Evolutionary conservation across 2,113 vertebrate species (phyloP).

Genomic region (Alethe castanea): DNA sequence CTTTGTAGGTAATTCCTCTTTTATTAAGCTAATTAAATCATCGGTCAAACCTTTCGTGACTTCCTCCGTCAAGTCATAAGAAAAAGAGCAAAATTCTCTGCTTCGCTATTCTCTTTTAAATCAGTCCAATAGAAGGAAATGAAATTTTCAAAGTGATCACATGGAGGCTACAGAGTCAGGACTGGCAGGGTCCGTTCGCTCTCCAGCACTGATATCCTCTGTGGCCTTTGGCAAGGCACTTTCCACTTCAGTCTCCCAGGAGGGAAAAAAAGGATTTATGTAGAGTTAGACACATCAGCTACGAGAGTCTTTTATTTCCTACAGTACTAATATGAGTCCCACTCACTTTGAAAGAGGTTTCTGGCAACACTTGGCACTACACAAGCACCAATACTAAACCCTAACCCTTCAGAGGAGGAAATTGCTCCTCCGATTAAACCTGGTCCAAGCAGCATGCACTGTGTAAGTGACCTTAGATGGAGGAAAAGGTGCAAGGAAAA

Average conservation of each 20-base stretch:
- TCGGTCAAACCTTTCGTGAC: background rate
- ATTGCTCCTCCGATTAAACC: background rate
- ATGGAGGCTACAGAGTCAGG: rapidly evolving
- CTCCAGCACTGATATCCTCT: background rate
- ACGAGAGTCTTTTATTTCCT: background rate
- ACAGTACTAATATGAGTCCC: background rate
- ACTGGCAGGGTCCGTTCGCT: rapidly evolving
- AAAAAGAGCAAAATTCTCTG: background rate
- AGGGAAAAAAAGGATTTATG: background rate
- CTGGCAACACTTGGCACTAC: background rate
- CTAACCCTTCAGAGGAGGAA: background rate
- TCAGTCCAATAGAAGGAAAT: constrained; percentile 6
- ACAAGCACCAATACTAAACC: background rate
- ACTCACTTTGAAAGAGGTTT: background rate
- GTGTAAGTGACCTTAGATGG: background rate
- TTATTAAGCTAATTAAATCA: constrained; percentile 12
- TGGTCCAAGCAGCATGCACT: background rate
- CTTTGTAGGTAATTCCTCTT: background rate
- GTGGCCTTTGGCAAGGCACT: background rate
- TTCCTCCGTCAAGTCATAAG: background rate
- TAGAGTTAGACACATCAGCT: background rate
- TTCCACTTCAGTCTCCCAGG: background rate
- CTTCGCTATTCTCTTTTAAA: constrained; percentile 14
- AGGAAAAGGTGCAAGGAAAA: background rate
- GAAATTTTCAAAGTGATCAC: background rate